These are phyloP conservation scores for Pteropus rufus DNA, from an alignment of 2,797 vertebrate genomes.

Conservation along the genomic window DNA sequence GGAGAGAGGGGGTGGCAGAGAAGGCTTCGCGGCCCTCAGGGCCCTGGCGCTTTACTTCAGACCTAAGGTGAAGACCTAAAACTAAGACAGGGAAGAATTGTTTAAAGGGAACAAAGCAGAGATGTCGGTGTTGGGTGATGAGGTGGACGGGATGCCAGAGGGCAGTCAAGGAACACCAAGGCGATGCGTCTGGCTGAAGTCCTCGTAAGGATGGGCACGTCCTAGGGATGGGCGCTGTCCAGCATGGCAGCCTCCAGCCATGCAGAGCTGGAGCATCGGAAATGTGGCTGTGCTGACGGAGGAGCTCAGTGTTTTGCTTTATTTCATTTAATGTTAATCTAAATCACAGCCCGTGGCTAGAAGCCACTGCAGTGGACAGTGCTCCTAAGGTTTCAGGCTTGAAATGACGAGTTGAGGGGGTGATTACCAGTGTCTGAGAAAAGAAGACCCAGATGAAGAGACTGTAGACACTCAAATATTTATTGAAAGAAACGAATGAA, in stretches of 20 bases:
- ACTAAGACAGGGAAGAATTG: background rate
- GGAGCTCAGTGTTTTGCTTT: background rate
- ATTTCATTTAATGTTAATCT: background rate
- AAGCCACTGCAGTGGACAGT: background rate
- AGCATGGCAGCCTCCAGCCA: background rate
- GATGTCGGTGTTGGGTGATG: accelerated
- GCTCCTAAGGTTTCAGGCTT: background rate
- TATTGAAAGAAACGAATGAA: background rate
- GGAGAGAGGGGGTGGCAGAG: accelerated
- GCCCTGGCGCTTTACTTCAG: background rate
- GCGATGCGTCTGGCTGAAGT: background rate
- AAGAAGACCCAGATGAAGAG: background rate
- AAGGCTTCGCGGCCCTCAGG: background rate
- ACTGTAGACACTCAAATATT: background rate
- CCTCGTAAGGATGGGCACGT: accelerated
- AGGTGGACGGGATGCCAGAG: background rate
- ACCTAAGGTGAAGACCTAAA: background rate
- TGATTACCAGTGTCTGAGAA: background rate
- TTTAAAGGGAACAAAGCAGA: background rate
- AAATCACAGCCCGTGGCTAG: background rate
- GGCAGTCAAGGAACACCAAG: background rate
- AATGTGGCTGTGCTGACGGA: background rate
- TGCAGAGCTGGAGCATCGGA: background rate
- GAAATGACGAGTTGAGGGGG: background rate
- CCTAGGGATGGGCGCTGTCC: background rate